Evolutionary conservation across 2,113 vertebrate genomes (phyloP).

Genomic region (Chlorodrepanis virens): DNA sequence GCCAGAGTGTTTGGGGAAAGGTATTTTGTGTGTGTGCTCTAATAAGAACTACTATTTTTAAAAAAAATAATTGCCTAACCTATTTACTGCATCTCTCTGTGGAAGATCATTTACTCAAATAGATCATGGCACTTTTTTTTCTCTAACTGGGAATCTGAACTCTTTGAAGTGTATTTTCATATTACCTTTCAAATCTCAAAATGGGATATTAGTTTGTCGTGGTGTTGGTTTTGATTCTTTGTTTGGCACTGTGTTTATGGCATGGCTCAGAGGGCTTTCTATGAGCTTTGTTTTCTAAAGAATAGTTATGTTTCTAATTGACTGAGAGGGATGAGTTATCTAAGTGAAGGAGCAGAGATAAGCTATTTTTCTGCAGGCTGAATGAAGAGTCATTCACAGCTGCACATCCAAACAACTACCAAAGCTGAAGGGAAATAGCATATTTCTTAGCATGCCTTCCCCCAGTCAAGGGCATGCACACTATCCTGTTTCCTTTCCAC

Average conservation of each 20-base stretch:
- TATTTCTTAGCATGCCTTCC: background rate
- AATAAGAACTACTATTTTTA: background rate
- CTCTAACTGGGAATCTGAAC: background rate
- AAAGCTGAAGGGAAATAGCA: background rate
- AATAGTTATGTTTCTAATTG: background rate
- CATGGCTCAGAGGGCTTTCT: background rate
- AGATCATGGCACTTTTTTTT: background rate
- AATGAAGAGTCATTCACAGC: background rate
- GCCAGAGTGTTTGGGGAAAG: background rate
- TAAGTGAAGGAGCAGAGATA: background rate
- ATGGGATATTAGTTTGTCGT: background rate
- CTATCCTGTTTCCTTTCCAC: background rate
- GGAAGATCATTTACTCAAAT: background rate
- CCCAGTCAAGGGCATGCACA: accelerated
- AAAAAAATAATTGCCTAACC: background rate
- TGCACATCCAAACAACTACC: background rate
- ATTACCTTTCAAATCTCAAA: background rate
- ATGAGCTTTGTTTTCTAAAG: background rate
- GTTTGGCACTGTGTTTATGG: background rate
- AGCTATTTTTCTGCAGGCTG: background rate
- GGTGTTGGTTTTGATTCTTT: background rate
- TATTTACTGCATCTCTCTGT: background rate
- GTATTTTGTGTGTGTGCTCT: background rate
- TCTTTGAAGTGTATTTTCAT: background rate
- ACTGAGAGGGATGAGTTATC: background rate